Base-by-base conservation (phyloP, 2,888 invertebrate species). In the Andrena flavipes region DNA sequence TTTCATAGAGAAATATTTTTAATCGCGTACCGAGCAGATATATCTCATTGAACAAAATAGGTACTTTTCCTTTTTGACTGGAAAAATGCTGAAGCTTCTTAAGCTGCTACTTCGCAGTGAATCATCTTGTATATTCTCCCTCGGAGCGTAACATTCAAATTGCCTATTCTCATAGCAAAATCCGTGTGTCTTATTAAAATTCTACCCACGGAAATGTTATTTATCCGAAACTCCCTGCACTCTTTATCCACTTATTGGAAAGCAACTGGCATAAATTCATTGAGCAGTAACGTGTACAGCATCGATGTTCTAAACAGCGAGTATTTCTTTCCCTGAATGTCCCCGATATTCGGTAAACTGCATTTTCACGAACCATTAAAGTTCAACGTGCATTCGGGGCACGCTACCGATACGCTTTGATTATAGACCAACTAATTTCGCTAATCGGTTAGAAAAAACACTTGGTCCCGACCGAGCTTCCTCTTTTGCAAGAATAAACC, bases 401-500 rank as follows among this genome's bases (percentile, higher is more conserved):
- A 26, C 23, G 5, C 4, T 56, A 20, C 10, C 56, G 56, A 26
- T 16, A 16, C 8, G 20, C 54, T 30, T 48, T 35, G 30, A 60
- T 60, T 70, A 59, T 13, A 65, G 30, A 62, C 29, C 20, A 23
- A 16, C 10, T 68, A 78, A 73, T 75, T 68, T 42, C 13, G 54
- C 54, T 23, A 67, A 77, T 62, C 51, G 59, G 16, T 35, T 29
- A 6, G 4, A 62, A 54, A 67, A 73, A 30, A 35, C 29, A 51
- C 35, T 16, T 26, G 35, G 23, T 10, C n/a, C 10, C 23, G 67
- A 30, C 23, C 65, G 60, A 62, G 56, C 23, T 42, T 4, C 48
- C 20, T 67, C 29, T 77, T 67, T 78, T 73, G 67, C 26, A 54
- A 51, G 33, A 56, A 56, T 65, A 51, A 60, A 77, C 73, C 69